Evolutionary conservation across 2,888 invertebrate genomes (phyloP), one percentile per base, ranked within the genome.

Genomic region (Rhorus exstirpatorius): DNA sequence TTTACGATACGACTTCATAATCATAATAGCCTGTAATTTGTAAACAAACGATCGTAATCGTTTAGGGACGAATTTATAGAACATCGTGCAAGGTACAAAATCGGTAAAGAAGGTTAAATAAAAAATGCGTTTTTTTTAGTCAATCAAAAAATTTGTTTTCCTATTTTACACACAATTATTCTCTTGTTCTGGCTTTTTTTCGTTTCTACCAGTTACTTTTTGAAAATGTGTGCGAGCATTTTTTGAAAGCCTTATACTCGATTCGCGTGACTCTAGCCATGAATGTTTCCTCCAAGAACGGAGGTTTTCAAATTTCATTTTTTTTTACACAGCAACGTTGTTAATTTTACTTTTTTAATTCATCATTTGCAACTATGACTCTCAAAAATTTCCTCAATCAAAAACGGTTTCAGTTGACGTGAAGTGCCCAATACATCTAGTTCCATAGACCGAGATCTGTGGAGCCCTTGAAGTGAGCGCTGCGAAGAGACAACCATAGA

Each of bases 401-500:
- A 53, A 24, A 38, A 38, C 12, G 38, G 8, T 10, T 51, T 12
- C 4, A 10, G 21, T 21, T 12, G 4, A 38, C 38, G 38, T 68
- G 26, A 31, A 68, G 53, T 53, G 46, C 12, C 35, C 38, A 35
- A 21, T 53, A 51, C 51, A 53, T 53, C 19, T n/a, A 21, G 26
- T 14, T 55, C 31, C 14, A 6, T n/a, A 14, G 1, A 46, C 46
- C 14, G 17, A 58, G 58, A 58, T 14, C 58, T 31, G 58, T 14
- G 31, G 17, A 53, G 67, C 44, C 51, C 19, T 44, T 38, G 26
- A 44, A 74, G 68, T 55, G 63, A 70, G 74, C 55, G 46, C 41
- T 63, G 67, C 44, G 21, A 65, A 70, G 76, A 49, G 70, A 76
- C 74, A 61, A 21, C 60, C 31, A 68, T 70, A 76, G 51, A 70